Base-by-base conservation (phyloP, 2,113 vertebrate species). In the Hyaena hyaena region DNA sequence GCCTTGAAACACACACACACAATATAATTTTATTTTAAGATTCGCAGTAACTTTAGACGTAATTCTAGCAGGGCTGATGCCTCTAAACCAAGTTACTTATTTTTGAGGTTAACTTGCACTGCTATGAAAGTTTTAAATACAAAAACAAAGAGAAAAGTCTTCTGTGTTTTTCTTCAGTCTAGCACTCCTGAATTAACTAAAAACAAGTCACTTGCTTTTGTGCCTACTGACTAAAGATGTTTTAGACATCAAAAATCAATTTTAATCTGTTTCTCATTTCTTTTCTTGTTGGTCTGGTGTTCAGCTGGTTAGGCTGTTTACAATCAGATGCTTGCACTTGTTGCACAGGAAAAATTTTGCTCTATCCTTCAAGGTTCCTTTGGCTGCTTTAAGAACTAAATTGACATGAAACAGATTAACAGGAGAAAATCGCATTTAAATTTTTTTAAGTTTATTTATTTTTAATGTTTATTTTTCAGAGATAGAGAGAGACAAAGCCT, bases 111-210 rank as follows among this genome's bases (percentile, higher is more conserved):
- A 43, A 76, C 10, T 74, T 80, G 17, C 17, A 66, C 26, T 80
- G 12, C 26, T 79, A 17, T 90, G 61, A 90, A 87, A 35, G 6
- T 33, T 96, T 94, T 43, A 61, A 87, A 87, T 66, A 85, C 23
- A 63, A 71, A 96, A 53, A 93, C 10, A 94, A 82, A 95, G 50
- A 39, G 39, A 93, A 88, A 63, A 19, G 4, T 28, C n/a, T 39
- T 96, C 86, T 82, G 83, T 88, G 65, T 87, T 79, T 17, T 82
- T 79, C 76, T 83, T 82, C 35, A 53, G 14, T 10, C 69, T 79
- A 48, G 24, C 26, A 58, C 10, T 90, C 43, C 35, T 81, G 76
- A 73, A 39, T 96, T 88, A 83, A 90, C 24, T 95, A 90, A 93
- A 66, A 86, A 96, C 86, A 77, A 93, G 31, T 39, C 10, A 45